phyloP scores from a whole-genome alignment of 1,140 invertebrate genomes.

The Drosophila tsacasi region DNA sequence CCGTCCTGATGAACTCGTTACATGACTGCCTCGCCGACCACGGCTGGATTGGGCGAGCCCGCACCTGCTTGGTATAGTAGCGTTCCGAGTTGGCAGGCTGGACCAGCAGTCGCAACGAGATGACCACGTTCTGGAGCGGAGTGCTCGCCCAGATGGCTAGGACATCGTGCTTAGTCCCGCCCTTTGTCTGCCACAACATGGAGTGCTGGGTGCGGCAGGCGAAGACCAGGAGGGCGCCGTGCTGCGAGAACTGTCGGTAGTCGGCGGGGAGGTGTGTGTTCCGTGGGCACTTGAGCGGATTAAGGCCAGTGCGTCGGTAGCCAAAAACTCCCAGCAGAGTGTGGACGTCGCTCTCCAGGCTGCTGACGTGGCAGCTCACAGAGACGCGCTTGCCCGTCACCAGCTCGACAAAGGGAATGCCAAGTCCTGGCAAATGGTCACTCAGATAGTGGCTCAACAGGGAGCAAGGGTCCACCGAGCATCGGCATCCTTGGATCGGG shows the following conservation, averaged over 20 bases:
- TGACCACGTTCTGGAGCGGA: constrained; percentile 36
- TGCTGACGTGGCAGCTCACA: constrained; percentile 30
- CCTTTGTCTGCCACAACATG: constrained; percentile 48
- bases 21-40: constrained; percentile 8
- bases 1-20: constrained; percentile 57
- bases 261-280: constrained; percentile 49
- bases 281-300: constrained; percentile 50
- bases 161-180: constrained; percentile 36
- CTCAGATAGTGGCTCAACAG: constrained; percentile 52
- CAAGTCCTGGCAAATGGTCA: constrained; percentile 19
- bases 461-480: constrained; percentile 32
- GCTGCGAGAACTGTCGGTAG: constrained; percentile 57
- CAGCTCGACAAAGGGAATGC: constrained; percentile 34
- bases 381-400: constrained; percentile 10
- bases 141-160: constrained; percentile 57
- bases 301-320: constrained; percentile 55
- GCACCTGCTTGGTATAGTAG: constrained; percentile 44
- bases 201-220: constrained; percentile 57
- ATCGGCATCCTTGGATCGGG: constrained; percentile 43
- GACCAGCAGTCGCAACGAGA: constrained; percentile 48
- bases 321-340: constrained; percentile 50
- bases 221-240: constrained; percentile 50
- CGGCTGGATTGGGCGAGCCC: constrained; percentile 36
- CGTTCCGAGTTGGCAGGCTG: constrained; percentile 34
- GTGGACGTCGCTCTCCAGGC: constrained; percentile 42